A percentile compares a stretch with the other conserved stretches of the same genome.
These are phyloP conservation scores for Gulo gulo DNA, from an alignment of 2,113 vertebrate genomes.

Conservation along the genomic window DNA sequence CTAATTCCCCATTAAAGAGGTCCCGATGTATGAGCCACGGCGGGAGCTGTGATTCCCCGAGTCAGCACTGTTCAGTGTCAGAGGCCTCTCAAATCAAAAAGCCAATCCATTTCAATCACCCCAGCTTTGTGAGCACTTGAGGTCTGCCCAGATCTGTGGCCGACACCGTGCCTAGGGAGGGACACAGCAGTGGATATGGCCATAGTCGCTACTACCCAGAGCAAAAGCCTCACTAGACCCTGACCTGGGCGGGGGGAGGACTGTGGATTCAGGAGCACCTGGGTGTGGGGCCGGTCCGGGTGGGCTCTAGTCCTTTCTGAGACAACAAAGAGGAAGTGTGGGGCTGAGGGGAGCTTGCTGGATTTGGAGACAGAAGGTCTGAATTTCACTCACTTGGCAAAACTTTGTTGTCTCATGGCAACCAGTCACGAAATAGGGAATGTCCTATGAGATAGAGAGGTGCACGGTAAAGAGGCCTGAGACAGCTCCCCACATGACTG, in stretches of 20 bases:
- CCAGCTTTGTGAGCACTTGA: neutral
- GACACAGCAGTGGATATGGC: neutral
- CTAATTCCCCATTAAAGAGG: conserved; percentile 43
- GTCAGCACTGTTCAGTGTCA: conserved; percentile 29
- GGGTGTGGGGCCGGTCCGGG: neutral
- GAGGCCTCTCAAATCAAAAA: conserved; percentile 39
- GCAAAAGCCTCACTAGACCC: neutral
- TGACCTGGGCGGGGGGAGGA: neutral
- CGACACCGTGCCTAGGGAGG: neutral
- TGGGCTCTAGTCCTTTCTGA: neutral
- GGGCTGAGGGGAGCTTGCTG: neutral
- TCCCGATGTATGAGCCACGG: conserved; percentile 1
- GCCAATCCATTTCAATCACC: neutral
- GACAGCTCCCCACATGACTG: neutral
- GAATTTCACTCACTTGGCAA: neutral
- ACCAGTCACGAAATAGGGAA: neutral
- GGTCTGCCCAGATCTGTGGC: neutral
- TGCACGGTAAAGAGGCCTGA: neutral
- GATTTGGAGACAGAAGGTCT: neutral
- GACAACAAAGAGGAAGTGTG: neutral
- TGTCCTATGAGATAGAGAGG: neutral
- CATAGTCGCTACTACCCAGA: neutral
- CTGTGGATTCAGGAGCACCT: neutral
- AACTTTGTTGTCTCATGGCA: neutral
- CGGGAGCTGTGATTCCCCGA: accelerated